Base-by-base conservation (phyloP, 2,888 invertebrate genomes). In the Chaetoderma sp. region DNA sequence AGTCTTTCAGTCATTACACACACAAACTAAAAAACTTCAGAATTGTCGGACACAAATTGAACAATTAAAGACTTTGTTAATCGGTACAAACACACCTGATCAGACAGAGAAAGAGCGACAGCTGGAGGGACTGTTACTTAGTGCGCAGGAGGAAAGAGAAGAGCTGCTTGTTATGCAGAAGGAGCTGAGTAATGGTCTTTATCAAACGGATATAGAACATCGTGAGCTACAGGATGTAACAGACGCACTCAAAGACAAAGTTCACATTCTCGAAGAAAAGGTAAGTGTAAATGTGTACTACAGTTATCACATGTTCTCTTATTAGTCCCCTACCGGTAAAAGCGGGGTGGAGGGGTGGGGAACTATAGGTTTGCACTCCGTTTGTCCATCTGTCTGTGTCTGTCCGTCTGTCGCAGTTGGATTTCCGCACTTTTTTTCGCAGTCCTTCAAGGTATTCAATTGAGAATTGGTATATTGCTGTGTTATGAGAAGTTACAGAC, bases 11-110 rank as follows among this genome's bases (percentile, higher is more conserved):
- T 95, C 96, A 21, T 89, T 96, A 42, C 95, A 95, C 83, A 90
- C 94, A 21, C 96, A 96, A 88, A 95, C 95, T 0, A 95, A 95
- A 86, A 93, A 95, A 83, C 88, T 96, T 0, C 95, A 95, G 83
- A 95, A 95, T 79, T 92, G 93, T 30, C 90, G 95, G 60, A 91
- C 92, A 6, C 93, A 92, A 86, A 93, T 95, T 67, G 94, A 93
- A 75, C 93, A 93, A 0, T 87, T 96, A 49, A 94, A 95, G 84
- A 93, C 93, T 79, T 86, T 95, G 59, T 74, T 88, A 33, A 80
- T 88, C 32, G 79, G 81, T 57, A 84, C 86, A 23, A 80, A 78
- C 60, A 80, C 78, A 27, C 79, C 78, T 23, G 79, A 82, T 50
- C 72, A 78, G 49, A 91, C 84, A 1, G 85, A 85, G 60, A 76